Conservation (phyloP, 2,888 invertebrate species). For the Stenoptilia bipunctidactyla region DNA sequence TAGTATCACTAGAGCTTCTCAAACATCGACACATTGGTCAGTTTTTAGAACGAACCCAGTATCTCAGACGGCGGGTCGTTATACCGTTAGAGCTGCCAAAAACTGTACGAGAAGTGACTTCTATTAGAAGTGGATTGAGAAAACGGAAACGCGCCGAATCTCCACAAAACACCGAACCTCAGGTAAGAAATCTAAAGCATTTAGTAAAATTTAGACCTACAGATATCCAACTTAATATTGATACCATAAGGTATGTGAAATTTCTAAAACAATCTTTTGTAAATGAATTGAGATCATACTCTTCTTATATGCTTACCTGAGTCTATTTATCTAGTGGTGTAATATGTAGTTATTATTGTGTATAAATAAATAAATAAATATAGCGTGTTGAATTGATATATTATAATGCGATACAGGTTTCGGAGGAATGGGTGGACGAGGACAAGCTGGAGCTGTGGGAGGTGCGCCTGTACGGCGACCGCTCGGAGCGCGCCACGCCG, state of each 20-base stretch:
- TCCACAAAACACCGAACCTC: conserved; percentile 94
- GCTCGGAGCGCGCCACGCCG: conserved; percentile 78
- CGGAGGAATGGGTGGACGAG: conserved; percentile 97
- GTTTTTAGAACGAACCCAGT: conserved; percentile 91
- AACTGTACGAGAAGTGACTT: conserved; percentile 93
- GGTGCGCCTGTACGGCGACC: conserved; percentile 92
- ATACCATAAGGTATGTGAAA: no score
- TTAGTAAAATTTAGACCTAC: no score
- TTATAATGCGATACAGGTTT: conserved; percentile 70
- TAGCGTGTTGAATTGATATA: not conserved
- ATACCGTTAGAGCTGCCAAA: conserved; percentile 95
- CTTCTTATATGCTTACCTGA: not conserved
- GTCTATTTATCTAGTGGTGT: not conserved
- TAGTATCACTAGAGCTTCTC: conserved; percentile 90
- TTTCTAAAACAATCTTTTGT: no score
- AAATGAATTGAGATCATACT: no score
- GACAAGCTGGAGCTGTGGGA: conserved; percentile 97
- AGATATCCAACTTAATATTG: no score
- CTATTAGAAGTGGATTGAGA: conserved; percentile 91
- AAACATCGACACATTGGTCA: conserved; percentile 90
- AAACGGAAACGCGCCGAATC: conserved; percentile 95
- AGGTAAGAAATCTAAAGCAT: no score
- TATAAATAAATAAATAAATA: no score
- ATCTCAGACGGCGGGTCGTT: conserved; percentile 92
- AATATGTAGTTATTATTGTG: no score